These are phyloP conservation scores for Upupa epops DNA, from an alignment of 2,113 vertebrate species.

Conservation along the genomic window DNA sequence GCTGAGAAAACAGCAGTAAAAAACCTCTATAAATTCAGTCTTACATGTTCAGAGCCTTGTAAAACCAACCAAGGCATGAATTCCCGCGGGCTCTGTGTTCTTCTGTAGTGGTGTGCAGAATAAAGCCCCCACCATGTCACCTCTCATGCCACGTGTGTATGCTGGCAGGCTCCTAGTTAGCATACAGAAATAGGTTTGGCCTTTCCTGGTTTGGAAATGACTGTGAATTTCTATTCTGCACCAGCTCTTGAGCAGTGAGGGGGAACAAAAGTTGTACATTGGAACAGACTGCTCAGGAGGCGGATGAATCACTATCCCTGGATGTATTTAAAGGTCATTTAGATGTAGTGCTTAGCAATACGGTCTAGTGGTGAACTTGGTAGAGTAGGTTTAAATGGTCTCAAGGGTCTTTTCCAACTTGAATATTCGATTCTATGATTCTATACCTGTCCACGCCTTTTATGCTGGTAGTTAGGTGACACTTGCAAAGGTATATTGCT, in stretches of 20 bases:
- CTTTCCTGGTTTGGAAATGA: not conserved
- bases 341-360: too few species aligned
- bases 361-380: too few species aligned
- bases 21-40: constrained; percentile 14
- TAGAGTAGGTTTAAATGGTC: too few species aligned
- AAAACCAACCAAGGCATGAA: not conserved
- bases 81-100: not conserved
- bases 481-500: not conserved
- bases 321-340: too few species aligned
- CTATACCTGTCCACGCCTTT: not conserved
- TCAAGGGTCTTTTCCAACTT: too few species aligned
- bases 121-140: not conserved
- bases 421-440: too few species aligned
- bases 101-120: not conserved
- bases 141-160: not conserved
- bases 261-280: not conserved
- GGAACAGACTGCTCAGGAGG: too few species aligned
- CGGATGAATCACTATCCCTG: too few species aligned
- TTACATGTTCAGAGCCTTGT: not conserved
- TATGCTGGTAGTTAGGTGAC: too few species aligned
- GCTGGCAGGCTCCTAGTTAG: not conserved
- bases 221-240: not conserved
- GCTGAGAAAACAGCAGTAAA: constrained; percentile 21
- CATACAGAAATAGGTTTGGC: not conserved
- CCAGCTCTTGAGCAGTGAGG: not conserved